Evolutionary conservation across 2,797 vertebrate genomes (phyloP), one percentile per base, ranked within the genome.

Genomic region (Fistularia tabacaria): DNA sequence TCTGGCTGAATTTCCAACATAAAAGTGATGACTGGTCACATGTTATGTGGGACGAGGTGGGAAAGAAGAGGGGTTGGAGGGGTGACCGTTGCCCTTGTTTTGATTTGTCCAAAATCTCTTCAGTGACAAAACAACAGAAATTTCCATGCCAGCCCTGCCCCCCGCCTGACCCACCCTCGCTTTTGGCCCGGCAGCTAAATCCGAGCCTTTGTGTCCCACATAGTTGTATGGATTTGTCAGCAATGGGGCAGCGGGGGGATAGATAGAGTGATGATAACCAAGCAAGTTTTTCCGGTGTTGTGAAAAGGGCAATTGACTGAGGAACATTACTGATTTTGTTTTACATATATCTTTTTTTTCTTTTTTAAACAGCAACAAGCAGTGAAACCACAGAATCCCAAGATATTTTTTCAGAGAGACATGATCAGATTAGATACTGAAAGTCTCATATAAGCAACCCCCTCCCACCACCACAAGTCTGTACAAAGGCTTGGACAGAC

Each of bases 191-290:
- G 65, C 63, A 70, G 79, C 86, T 88, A 88, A 91, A 89, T 85
- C 87, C 84, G 4, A 72, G 82, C 82, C 70, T 83, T 90, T 91
- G 88, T 90, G 80, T 71, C 74, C 70, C 76, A 83, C 81, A 90
- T 88, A 84, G 86, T 84, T 87, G 73, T 83, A 80, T 84, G 82
- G 85, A 88, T 88, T 85, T 83, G 85, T 88, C 84, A 86, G 81
- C 84, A 86, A 49, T 81, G 69, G 71, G 74, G 76, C 37, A 59
- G 62, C 51, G 69, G 57, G 69, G 62, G 39, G 79, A 37, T 54
- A 59, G 62, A 73, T 54, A 51, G 69, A 49, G 56, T 56, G 68
- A 71, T 83, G 78, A 85, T 79, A 83, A 79, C 64, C 67, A 68
- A 79, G 75, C 75, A 70, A 36, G 64, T 80, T 79, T 83, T 84